Conservation (phyloP, 2,888 invertebrate species). For the Brachycybe producta region DNA sequence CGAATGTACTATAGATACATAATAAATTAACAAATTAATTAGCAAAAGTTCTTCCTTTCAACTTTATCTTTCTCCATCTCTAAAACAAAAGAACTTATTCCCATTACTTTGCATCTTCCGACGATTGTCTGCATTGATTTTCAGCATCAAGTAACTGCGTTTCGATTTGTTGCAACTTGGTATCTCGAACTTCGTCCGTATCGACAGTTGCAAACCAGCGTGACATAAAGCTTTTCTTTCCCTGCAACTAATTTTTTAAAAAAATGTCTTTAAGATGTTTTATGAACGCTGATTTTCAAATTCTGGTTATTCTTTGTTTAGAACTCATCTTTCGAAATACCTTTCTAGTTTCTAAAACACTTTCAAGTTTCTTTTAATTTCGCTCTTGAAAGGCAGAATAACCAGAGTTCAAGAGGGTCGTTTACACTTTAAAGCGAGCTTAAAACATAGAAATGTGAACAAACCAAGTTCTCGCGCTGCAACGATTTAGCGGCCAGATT, state of each 20-base stretch:
- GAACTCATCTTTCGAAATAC: too few species aligned
- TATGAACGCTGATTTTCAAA: too few species aligned
- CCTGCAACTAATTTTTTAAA: slow-evolving; percentile 32
- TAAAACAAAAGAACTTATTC: slow-evolving; percentile 16
- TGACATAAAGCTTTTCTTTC: slow-evolving; percentile 58
- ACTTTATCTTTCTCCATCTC: too few species aligned
- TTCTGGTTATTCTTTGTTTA: too few species aligned
- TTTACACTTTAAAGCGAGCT: neutral
- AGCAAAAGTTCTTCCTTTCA: too few species aligned
- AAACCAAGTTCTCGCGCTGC: slow-evolving; percentile 38
- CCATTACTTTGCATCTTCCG: slow-evolving; percentile 49
- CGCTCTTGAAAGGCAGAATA: neutral
- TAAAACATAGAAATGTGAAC: neutral
- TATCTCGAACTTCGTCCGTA: slow-evolving; percentile 59
- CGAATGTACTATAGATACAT: slow-evolving; percentile 48
- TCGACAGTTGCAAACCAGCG: slow-evolving; percentile 59
- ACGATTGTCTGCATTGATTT: slow-evolving; percentile 44
- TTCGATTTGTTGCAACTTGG: slow-evolving; percentile 52
- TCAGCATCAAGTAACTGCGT: slow-evolving; percentile 50
- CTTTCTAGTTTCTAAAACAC: too few species aligned
- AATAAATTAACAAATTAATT: slow-evolving; percentile 9
- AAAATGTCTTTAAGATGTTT: neutral
- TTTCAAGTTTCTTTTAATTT: too few species aligned
- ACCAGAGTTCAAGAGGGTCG: too few species aligned
- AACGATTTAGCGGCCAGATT: slow-evolving; percentile 40